Evolutionary conservation across 2,113 vertebrate species (phyloP).

Genomic region (Tiliqua scincoides): DNA sequence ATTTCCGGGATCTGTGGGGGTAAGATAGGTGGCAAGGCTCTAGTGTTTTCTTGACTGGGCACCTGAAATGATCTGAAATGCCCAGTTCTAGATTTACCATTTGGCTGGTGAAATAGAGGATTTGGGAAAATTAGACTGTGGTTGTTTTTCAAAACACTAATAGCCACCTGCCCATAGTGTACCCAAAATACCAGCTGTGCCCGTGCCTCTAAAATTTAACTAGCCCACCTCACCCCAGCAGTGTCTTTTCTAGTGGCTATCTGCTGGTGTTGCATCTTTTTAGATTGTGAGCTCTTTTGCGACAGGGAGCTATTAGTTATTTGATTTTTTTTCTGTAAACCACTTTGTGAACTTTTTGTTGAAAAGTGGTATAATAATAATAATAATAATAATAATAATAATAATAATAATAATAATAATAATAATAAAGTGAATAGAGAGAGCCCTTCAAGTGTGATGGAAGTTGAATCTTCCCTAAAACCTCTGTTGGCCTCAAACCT

Average conservation of each 20-base stretch:
- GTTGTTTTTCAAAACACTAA: neutral
- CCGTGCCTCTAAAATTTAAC: neutral
- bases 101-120: neutral
- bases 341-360: no score
- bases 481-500: neutral
- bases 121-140: neutral
- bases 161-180: neutral
- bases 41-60: neutral
- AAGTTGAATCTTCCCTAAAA: neutral
- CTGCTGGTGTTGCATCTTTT: no score
- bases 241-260: no score
- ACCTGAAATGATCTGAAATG: neutral
- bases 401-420: no score
- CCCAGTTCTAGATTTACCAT: neutral
- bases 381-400: no score
- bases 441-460: neutral
- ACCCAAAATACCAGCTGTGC: neutral
- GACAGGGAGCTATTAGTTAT: no score
- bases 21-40: neutral
- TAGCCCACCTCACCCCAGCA: no score
- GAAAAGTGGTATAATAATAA: no score
- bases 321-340: no score
- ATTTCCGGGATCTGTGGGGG: neutral
- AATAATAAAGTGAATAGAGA: neutral
- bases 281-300: no score